These are phyloP conservation scores for Ostrea denselamellosa DNA, from an alignment of 1,140 invertebrate species.

Conservation along the genomic window DNA sequence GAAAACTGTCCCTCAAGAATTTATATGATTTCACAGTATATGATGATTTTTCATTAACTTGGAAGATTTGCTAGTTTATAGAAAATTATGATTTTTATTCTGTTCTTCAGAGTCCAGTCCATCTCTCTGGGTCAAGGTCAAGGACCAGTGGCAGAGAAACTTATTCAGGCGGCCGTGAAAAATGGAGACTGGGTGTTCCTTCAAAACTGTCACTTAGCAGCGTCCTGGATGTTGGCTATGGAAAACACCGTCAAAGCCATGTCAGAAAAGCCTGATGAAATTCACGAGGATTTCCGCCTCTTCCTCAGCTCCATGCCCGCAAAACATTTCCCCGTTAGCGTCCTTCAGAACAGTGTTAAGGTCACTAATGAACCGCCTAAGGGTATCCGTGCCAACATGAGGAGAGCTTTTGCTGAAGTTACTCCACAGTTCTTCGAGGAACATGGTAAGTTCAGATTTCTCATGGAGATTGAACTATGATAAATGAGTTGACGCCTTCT, in stretches of 20 bases:
- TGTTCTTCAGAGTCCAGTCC: conserved; percentile 79
- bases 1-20: no score
- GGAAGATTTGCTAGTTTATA: no score
- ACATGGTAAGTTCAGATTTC: conserved; percentile 82
- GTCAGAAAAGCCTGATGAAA: conserved; percentile 73
- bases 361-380: conserved; percentile 80
- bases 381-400: conserved; percentile 84
- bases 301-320: conserved; percentile 79
- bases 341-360: conserved; percentile 80
- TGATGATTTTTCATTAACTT: no score
- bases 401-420: conserved; percentile 82
- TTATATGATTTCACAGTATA: no score
- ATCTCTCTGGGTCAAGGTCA: conserved; percentile 80
- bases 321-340: conserved; percentile 78
- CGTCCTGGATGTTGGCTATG: conserved; percentile 79
- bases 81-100: no score
- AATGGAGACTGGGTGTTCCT: conserved; percentile 79
- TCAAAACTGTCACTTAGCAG: conserved; percentile 80
- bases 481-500: no score
- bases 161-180: conserved; percentile 75
- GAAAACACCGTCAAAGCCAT: conserved; percentile 77
- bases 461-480: background rate
- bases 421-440: conserved; percentile 86
- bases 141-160: conserved; percentile 79
- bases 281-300: conserved; percentile 77